Base-by-base conservation (phyloP, 2,888 invertebrate genomes). In the Cheilosia variabilis region DNA sequence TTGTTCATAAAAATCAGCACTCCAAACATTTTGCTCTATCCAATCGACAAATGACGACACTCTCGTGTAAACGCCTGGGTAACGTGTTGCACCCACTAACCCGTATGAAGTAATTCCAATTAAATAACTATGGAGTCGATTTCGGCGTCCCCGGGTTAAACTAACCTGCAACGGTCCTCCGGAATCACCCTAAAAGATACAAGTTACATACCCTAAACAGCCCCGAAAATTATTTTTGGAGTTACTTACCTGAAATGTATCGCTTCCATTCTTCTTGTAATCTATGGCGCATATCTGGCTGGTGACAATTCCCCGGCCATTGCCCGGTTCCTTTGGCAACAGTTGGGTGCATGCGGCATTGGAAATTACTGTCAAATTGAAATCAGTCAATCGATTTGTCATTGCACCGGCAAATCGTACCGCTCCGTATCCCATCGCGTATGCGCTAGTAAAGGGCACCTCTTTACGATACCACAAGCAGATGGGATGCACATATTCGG, bases 381-480 rank as follows among this genome's bases (percentile, higher is more conserved):
- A 86, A 63, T 91, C 88, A 1, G 91, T 91, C 27, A 92, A 88
- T 0, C 90, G 89, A 87, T 92, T 90, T 1, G 92, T 90, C 62
- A 88, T 89, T 27, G 88, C 86, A 63, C 89, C 90, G 55, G 89
- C 93, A 83, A 93, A 94, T 82, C 92, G 90, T 0, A 93, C 93
- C 76, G 93, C 92, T 0, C 95, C 95, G 92, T 94, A 95, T 63
- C 95, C 95, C 88, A 94, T 93, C 10, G 95, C 95, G 15, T 94
- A 93, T 0, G 93, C 93, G 83, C 90, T 91, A 0, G 89, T 88
- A 55, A 91, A 91, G n/a, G 92, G 91, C 47, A 93, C 88, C 17
- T 90, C 87, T 1, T 86, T 73, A 34, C 88, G 89, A 2, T 91
- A 90, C 91, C 93, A 94, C 15, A 95, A 91, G 86, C 95, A 95